These are phyloP conservation scores for Julus scandinavius DNA, from an alignment of 2,888 invertebrate species.

Conservation along the genomic window DNA sequence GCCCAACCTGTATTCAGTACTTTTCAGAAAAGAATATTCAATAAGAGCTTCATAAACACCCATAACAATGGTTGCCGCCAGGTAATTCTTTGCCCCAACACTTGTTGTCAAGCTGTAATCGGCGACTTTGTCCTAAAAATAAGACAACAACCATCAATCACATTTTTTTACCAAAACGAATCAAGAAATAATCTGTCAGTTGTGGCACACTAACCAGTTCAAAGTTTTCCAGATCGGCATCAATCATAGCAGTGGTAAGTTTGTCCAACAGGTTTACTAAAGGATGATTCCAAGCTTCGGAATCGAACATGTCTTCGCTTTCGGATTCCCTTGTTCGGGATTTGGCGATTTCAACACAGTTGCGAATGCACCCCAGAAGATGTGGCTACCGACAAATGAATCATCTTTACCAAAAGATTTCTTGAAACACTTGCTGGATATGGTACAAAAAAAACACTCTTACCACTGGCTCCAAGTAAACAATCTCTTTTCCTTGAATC, in stretches of 20 bases:
- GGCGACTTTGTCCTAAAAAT: constrained; percentile 22
- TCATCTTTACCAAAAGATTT: background rate
- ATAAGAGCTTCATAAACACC: constrained; percentile 52
- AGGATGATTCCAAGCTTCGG: background rate
- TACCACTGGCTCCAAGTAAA: constrained; percentile 49
- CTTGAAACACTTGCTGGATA: background rate
- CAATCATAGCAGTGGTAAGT: constrained; percentile 10
- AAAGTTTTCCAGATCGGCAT: constrained; percentile 55
- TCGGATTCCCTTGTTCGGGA: background rate
- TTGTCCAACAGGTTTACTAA: constrained; percentile 29
- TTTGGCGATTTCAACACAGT: constrained; percentile 44
- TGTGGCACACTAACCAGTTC: constrained; percentile 45
- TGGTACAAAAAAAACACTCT: background rate
- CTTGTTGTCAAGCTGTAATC: constrained; percentile 2
- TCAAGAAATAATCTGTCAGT: background rate
- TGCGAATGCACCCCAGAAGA: constrained; percentile 52
- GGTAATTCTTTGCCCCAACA: constrained; percentile 39
- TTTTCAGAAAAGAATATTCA: constrained; percentile 47
- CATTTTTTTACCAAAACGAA: background rate
- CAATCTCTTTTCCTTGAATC: constrained; percentile 17
- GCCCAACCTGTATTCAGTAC: constrained; percentile 5
- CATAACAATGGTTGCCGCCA: background rate
- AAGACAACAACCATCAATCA: background rate
- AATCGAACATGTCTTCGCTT: constrained; percentile 9
- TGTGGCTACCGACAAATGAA: constrained; percentile 45